Base-by-base conservation (phyloP, 1,140 invertebrate genomes). In the Holotrichia oblita region DNA sequence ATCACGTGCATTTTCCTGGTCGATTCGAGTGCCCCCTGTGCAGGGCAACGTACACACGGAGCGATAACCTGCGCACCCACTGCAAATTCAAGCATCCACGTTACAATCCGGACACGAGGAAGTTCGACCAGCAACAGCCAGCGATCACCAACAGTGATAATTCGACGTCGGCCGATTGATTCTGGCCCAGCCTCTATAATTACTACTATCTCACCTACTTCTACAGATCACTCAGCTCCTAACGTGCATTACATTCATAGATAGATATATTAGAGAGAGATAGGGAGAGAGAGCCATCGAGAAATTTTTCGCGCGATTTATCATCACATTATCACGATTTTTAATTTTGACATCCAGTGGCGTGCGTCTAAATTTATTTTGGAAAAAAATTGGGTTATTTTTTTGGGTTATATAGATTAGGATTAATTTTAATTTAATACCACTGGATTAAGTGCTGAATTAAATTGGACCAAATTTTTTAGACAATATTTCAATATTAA, bases 1-100 rank as follows among this genome's bases (percentile, higher is more conserved):
- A 95, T 90, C 94, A 95, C 90, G 94, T 95, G 88, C 94, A 95
- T 89, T 95, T 95, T 90, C 94, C 94, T 83, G 94, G 94, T 86
- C 92, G 93, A 86, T 95, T 95, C 91, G 93, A 95, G 90, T 95
- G 94, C 88, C 94, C 94, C 86, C 91, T 95, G 86, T 95, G 94
- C 90, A 92, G 92, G 87, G 93, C 94, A 85, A 95, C 93, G 82
- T 95, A 95, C 89, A 95, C 94, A 86, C 92, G 94, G 89, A 95
- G 93, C 87, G 94, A 95, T 90, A 95, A 95, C 88, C 91, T 95
- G 88, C 93, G 94, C 86, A 94, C 94, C 85, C 94, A 95, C 89
- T 95, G 93, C 91, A 94, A 95, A 90, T 94, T 94, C 90, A 95
- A 95, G 90, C 94, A 95, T 89, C 93, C 94, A 85, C 91, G 90